Evolutionary conservation across 2,797 vertebrate species (phyloP).

Genomic region (Podargus strigoides): DNA sequence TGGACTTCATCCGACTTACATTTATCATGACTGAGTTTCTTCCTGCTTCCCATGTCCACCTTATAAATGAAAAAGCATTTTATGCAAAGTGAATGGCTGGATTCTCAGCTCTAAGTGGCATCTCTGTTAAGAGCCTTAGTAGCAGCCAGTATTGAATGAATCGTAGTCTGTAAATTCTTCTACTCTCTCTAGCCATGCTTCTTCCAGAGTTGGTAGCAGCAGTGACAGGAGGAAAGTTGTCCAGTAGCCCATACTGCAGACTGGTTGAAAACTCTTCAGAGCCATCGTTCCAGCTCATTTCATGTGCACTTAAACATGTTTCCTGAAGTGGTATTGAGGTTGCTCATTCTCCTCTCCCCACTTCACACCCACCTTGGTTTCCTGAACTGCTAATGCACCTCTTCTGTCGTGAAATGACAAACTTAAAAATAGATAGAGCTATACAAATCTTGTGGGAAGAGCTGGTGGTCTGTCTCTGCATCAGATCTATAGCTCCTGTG

Average conservation of each 20-base stretch:
- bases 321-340: background rate
- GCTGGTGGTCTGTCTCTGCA: background rate
- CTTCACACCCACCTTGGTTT: background rate
- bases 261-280: background rate
- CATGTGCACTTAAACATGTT: background rate
- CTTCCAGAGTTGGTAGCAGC: background rate
- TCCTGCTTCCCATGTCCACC: background rate
- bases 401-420: background rate
- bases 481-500: background rate
- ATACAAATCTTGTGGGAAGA: background rate
- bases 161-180: background rate
- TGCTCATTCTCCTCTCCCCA: background rate
- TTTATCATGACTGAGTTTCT: background rate
- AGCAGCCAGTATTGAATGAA: background rate
- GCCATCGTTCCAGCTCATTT: background rate
- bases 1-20: background rate
- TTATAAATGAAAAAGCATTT: background rate
- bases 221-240: background rate
- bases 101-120: background rate
- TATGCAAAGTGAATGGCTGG: background rate
- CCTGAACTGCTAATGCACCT: background rate
- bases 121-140: background rate
- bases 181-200: background rate
- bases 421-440: background rate
- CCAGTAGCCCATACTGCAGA: background rate